Evolutionary conservation across 1,140 invertebrate species (phyloP), one percentile per base, ranked within the genome.

Genomic region (Scaptomyza montana): DNA sequence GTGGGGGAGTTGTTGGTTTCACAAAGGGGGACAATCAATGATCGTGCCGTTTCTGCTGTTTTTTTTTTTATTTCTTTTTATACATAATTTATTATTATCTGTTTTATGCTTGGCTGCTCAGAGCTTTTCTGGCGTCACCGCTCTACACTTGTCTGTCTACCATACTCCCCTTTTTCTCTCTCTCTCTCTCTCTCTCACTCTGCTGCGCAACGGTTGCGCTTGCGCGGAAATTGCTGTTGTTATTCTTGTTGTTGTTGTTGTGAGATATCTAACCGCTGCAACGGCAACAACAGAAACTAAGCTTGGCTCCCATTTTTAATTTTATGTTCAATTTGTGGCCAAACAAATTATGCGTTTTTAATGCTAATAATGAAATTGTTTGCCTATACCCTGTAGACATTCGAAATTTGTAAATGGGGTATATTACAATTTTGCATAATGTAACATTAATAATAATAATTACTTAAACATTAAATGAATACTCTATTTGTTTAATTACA

Each of bases 311-410:
- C 39, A 50, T 59, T 65, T 66, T 66, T 53, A 12, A 47, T 66
- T 51, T 61, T 60, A 21, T 73, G 65, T 69, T 62, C 39, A 67
- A 51, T 74, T 69, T 53, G 71, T 70, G 72, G 71, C 66, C 66
- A 54, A 69, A 76, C 71, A 68, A 55, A 77, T 68, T 69, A 85
- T 87, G 82, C 78, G 78, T 86, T 82, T 77, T 84, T 80, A 80
- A 85, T 84, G 73, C 74, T 84, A 80, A 85, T 85, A 68, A 75
- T 63, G 54, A 60, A 80, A 74, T 61, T 72, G 50, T 74, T 80
- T 74, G 36, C 10, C 12, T 9, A 56, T 43, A 56, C 54, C 54
- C 54, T 43, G 39, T 56, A 56, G 5, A 5, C 33, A n/a, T 16
- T 16, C 16, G 16, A 16, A 16, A 25, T 25, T 43, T 43, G 12